Percentiles rank a stretch among this genome's conserved stretches.
Conservation (phyloP, 1,140 invertebrate genomes). For the Dufourea novaeangliae region DNA sequence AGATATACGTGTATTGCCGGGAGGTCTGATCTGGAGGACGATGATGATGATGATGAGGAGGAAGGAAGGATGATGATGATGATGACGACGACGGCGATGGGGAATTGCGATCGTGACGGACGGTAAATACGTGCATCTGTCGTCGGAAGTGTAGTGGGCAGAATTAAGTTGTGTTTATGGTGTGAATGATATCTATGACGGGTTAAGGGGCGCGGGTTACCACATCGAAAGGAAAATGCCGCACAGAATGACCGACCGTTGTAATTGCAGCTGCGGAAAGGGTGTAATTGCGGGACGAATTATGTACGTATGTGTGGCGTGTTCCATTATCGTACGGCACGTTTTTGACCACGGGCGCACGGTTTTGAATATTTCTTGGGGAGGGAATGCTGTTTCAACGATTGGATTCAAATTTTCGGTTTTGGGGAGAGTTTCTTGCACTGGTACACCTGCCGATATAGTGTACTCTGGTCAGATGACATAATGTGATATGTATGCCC, state of each 20-base stretch:
- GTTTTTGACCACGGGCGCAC: not conserved
- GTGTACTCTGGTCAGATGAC: too few relatives aligned
- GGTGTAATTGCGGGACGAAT: slow-evolving; percentile 18
- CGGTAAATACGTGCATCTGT: slow-evolving; percentile 54
- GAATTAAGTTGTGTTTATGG: slow-evolving; percentile 49
- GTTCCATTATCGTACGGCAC: not conserved
- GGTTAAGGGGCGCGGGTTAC: not conserved
- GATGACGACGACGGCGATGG: slow-evolving; percentile 55
- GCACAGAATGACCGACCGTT: slow-evolving; percentile 15
- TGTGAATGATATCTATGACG: slow-evolving; percentile 39
- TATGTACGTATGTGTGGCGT: not conserved
- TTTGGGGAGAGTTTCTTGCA: too few relatives aligned
- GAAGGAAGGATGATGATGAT: slow-evolving; percentile 51
- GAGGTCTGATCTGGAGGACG: slow-evolving; percentile 62
- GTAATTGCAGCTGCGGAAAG: slow-evolving; percentile 18
- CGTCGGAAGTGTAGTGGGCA: slow-evolving; percentile 32
- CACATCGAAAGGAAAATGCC: not conserved
- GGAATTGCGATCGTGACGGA: slow-evolving; percentile 56
- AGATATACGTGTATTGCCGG: slow-evolving; percentile 56
- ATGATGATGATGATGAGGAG: slow-evolving; percentile 49
- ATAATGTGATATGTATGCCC: too few relatives aligned
- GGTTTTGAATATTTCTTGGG: not conserved
- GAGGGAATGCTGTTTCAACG: too few relatives aligned
- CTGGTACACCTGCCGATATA: too few relatives aligned
- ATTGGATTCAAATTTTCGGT: too few relatives aligned